Evolutionary conservation across 2,113 vertebrate species (phyloP).

Genomic region (Galemys pyrenaicus): DNA sequence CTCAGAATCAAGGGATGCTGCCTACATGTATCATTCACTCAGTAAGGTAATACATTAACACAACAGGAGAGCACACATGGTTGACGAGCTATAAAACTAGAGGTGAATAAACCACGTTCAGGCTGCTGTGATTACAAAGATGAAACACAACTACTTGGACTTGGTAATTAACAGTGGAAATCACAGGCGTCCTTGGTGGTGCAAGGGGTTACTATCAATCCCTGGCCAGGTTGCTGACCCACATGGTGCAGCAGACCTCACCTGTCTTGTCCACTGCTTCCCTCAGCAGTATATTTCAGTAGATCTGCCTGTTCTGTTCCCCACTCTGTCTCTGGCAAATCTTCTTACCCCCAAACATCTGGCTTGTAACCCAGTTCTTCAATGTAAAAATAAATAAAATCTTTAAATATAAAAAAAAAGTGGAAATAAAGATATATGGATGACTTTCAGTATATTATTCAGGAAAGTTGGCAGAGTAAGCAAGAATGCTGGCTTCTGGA

Average conservation of each 20-base stretch:
- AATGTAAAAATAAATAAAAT: too few species aligned
- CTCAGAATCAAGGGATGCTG: not conserved
- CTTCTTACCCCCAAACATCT: too few species aligned
- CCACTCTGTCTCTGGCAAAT: too few species aligned
- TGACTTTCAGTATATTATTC: not conserved
- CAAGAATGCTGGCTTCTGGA: not conserved
- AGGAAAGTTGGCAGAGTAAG: not conserved
- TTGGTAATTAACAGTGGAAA: not conserved
- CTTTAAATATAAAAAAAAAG: too few species aligned
- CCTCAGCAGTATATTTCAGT: too few species aligned
- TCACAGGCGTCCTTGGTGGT: too few species aligned
- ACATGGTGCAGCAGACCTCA: too few species aligned
- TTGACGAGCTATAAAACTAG: not conserved
- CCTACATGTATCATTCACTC: not conserved
- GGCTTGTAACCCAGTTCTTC: too few species aligned
- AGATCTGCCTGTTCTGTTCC: too few species aligned
- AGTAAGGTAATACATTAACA: not conserved
- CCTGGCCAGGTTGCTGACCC: too few species aligned
- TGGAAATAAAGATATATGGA: not conserved
- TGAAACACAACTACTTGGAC: not conserved
- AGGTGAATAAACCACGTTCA: not conserved
- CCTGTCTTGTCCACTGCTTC: too few species aligned
- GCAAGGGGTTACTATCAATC: too few species aligned
- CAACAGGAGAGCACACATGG: not conserved
- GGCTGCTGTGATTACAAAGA: not conserved